Evolutionary conservation across 2,797 vertebrate species (phyloP).

Genomic region (Sylvia borin): DNA sequence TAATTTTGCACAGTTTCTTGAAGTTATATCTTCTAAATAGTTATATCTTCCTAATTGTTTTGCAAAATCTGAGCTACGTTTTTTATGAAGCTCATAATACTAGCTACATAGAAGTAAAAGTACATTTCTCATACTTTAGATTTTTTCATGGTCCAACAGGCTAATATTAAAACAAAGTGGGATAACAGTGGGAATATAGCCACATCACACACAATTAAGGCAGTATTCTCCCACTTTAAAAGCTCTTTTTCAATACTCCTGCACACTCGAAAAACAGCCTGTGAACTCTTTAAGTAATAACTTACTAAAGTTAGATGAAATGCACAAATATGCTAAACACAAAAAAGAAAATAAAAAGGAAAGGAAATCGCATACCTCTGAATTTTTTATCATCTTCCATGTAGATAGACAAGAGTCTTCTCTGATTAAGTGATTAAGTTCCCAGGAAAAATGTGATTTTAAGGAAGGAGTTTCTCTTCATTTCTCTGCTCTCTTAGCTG

Average conservation of each 20-base stretch:
- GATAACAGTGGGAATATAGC: not conserved
- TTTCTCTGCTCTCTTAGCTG: not conserved
- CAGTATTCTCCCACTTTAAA: not conserved
- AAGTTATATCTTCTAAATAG: not conserved
- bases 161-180: constrained; percentile 25
- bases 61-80: not conserved
- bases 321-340: not conserved
- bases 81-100: not conserved
- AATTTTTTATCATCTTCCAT: not conserved
- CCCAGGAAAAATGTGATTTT: not conserved
- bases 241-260: not conserved
- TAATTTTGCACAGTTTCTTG: not conserved
- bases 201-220: not conserved
- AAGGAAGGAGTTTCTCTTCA: not conserved
- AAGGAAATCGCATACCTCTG: not conserved
- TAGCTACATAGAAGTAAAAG: constrained; percentile 3
- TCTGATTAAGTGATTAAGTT: not conserved
- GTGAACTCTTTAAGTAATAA: not conserved
- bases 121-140: not conserved
- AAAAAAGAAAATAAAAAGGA: too few relatives aligned
- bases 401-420: not conserved
- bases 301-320: not conserved
- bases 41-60: not conserved
- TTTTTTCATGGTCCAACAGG: not conserved
- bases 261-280: not conserved